Percentiles rank a stretch among this genome's conserved stretches.
These are phyloP conservation scores for Cephalotes varians DNA, from an alignment of 2,888 invertebrate genomes.

Conservation along the genomic window DNA sequence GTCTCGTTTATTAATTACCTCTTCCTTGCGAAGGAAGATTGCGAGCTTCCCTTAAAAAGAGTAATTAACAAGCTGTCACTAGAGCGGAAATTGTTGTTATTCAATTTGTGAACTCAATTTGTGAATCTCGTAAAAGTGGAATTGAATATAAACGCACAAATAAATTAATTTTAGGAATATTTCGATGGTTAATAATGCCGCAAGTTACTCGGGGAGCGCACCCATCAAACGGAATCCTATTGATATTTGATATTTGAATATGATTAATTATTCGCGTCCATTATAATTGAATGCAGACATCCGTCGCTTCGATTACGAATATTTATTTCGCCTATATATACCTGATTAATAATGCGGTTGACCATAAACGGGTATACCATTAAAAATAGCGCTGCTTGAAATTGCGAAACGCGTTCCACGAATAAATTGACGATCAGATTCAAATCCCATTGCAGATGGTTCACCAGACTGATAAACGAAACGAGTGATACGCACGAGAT, in stretches of 20 bases:
- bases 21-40: background rate
- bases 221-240: background rate
- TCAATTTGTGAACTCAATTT: conserved; percentile 3
- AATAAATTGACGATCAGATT: background rate
- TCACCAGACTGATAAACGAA: background rate
- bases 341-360: background rate
- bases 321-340: background rate
- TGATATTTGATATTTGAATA: conserved; percentile 36
- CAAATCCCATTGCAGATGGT: background rate
- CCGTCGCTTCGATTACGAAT: background rate
- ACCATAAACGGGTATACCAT: background rate
- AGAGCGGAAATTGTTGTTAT: background rate
- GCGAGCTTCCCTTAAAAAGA: background rate
- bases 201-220: background rate
- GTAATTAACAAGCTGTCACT: background rate
- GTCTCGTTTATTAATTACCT: conserved; percentile 30
- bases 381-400: background rate
- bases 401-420: background rate
- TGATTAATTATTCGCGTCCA: background rate
- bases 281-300: conserved; percentile 21
- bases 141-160: background rate
- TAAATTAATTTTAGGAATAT: conserved; percentile 12
- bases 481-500: background rate
- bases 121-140: background rate
- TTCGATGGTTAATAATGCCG: background rate